Evolutionary conservation across 2,113 vertebrate genomes (phyloP).

Genomic region (Meleagris gallopavo): DNA sequence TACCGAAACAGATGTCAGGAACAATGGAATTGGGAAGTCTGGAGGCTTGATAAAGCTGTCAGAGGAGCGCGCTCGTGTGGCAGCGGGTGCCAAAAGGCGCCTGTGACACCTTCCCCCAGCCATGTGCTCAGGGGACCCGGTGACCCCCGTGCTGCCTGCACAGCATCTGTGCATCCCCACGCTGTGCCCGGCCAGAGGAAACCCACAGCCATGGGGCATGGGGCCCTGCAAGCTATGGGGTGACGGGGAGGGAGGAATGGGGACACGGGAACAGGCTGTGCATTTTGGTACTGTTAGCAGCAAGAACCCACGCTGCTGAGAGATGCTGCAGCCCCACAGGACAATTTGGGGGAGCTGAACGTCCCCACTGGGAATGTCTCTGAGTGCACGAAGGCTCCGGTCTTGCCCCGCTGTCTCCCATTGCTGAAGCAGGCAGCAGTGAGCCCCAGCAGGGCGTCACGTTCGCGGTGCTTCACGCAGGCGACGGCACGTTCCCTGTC

Average conservation of each 20-base stretch:
- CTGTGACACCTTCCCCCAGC: slow-evolving; percentile 40
- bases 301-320: neutral
- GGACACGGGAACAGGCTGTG: rapidly evolving
- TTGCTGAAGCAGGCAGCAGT: neutral
- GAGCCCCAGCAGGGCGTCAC: slow-evolving; percentile 18
- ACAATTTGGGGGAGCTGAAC: neutral
- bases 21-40: slow-evolving; percentile 89
- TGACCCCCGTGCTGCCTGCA: slow-evolving; percentile 58
- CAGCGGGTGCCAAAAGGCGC: slow-evolving; percentile 43
- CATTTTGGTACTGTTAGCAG: neutral
- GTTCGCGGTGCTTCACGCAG: slow-evolving; percentile 32
- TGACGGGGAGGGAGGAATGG: neutral
- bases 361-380: neutral
- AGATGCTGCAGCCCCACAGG: neutral
- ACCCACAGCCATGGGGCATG: rapidly evolving
- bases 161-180: slow-evolving; percentile 16
- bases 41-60: slow-evolving; percentile 88
- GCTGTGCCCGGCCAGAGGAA: neutral
- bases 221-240: neutral
- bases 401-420: neutral
- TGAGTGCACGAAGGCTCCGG: neutral
- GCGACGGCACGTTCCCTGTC: slow-evolving; percentile 33
- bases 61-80: slow-evolving; percentile 71
- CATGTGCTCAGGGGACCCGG: slow-evolving; percentile 49
- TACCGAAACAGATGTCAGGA: slow-evolving; percentile 97